Evolutionary conservation across 2,113 vertebrate species (phyloP).

Genomic region (Salminus brasiliensis): DNA sequence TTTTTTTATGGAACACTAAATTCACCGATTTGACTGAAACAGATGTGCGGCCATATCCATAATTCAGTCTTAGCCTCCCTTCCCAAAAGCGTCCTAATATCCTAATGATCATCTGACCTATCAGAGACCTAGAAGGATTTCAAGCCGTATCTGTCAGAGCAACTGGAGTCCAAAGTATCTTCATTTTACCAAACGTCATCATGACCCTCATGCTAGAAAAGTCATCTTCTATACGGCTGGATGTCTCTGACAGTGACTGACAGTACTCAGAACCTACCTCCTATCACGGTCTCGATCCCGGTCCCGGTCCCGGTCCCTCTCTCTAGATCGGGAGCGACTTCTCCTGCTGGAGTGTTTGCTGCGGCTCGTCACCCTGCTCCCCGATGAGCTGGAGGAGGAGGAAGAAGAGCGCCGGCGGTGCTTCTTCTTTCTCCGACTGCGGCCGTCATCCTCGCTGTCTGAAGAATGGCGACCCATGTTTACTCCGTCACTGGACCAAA

Average conservation of each 20-base stretch:
- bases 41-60: too few relatives aligned
- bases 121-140: too few relatives aligned
- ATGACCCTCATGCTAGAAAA: too few relatives aligned
- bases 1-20: too few relatives aligned
- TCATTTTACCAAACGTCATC: too few relatives aligned
- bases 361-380: slow-evolving; percentile 79
- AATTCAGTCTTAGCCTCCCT: too few relatives aligned
- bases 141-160: too few relatives aligned
- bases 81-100: too few relatives aligned
- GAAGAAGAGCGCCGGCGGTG: slow-evolving; percentile 84
- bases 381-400: slow-evolving; percentile 86
- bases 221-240: not conserved
- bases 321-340: slow-evolving; percentile 84
- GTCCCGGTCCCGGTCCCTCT: slow-evolving; percentile 74
- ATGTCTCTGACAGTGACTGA: not conserved
- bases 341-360: slow-evolving; percentile 83
- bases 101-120: too few relatives aligned
- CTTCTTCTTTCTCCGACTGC: slow-evolving; percentile 87
- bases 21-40: too few relatives aligned
- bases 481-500: slow-evolving; percentile 21
- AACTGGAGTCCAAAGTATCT: too few relatives aligned
- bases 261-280: slow-evolving; percentile 33
- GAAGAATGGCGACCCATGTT: slow-evolving; percentile 91
- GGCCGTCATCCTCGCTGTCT: slow-evolving; percentile 88
- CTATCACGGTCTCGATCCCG: slow-evolving; percentile 77